Conservation (phyloP, 2,888 invertebrate species). For the Xestia c-nigrum region DNA sequence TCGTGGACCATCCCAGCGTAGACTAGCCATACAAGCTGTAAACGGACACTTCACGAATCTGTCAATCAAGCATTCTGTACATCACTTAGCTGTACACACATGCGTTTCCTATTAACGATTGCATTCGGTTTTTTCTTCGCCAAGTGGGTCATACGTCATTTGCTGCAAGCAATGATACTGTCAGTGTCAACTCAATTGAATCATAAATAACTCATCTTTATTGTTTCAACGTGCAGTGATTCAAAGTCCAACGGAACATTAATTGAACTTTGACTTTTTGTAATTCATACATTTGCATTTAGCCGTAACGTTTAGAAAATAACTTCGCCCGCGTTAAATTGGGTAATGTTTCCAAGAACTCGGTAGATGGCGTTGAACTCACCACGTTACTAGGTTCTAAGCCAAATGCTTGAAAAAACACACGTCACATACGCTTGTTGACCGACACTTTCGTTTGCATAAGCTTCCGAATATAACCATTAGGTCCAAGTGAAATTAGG, state of each 20-base stretch:
- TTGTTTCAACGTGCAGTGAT: slow-evolving; percentile 2
- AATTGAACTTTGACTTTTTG: slow-evolving; percentile 1
- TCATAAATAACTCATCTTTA: neutral
- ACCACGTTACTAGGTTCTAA: too few relatives aligned
- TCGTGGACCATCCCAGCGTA: too few relatives aligned
- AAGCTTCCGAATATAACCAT: too few relatives aligned
- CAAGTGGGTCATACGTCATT: neutral
- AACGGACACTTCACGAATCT: too few relatives aligned
- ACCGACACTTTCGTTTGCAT: too few relatives aligned
- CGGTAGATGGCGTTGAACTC: too few relatives aligned
- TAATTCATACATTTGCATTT: slow-evolving; percentile 2
- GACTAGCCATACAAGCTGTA: too few relatives aligned
- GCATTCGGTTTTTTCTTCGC: neutral
- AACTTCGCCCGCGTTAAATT: neutral
- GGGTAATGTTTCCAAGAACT: too few relatives aligned
- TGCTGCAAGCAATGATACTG: neutral
- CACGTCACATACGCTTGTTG: too few relatives aligned
- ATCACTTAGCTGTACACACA: neutral
- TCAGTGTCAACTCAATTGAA: slow-evolving; percentile 3
- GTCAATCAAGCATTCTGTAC: too few relatives aligned
- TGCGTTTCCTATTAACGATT: neutral
- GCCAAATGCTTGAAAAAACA: too few relatives aligned
- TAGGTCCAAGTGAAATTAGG: too few relatives aligned
- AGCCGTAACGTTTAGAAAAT: neutral
- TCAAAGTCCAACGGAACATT: slow-evolving; percentile 7